Evolutionary conservation across 2,888 invertebrate species (phyloP).

Genomic region (Phengaris arion): DNA sequence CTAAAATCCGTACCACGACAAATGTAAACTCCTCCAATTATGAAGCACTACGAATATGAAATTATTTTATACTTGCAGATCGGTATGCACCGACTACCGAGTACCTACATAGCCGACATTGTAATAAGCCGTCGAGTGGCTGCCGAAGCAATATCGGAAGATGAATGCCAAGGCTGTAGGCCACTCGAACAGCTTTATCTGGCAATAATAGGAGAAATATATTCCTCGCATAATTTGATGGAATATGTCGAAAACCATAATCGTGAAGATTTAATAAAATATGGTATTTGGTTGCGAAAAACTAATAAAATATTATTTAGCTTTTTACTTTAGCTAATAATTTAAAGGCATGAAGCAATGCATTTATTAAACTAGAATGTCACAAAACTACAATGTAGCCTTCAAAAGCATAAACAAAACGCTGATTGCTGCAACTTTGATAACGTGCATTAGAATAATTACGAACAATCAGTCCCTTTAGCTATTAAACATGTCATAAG

Average conservation of each 20-base stretch:
- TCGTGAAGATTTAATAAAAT: background rate
- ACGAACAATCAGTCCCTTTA: slow-evolving; percentile 28
- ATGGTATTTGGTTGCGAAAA: background rate
- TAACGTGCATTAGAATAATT: slow-evolving; percentile 9
- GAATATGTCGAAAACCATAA: slow-evolving; percentile 4
- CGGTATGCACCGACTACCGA: background rate
- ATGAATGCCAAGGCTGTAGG: slow-evolving; percentile 49
- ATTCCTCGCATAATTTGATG: slow-evolving; percentile 32
- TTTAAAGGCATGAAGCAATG: background rate
- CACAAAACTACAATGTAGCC: background rate
- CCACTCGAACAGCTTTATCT: slow-evolving; percentile 60
- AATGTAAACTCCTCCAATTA: background rate
- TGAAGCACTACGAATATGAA: background rate
- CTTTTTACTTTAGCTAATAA: background rate
- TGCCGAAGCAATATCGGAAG: slow-evolving; percentile 56
- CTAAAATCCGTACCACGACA: background rate
- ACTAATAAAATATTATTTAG: too few relatives aligned
- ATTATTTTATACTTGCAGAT: background rate
- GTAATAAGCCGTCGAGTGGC: slow-evolving; percentile 42
- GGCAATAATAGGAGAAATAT: slow-evolving; percentile 58
- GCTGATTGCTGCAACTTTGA: slow-evolving; percentile 1
- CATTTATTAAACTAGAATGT: background rate
- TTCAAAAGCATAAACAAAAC: background rate
- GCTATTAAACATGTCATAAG: slow-evolving; percentile 29
- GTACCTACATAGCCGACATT: slow-evolving; percentile 41